A percentile compares a stretch with the other conserved stretches of the same genome.
Conservation (phyloP, 2,888 invertebrate species). For the Sinopyrophorus schimmeli region DNA sequence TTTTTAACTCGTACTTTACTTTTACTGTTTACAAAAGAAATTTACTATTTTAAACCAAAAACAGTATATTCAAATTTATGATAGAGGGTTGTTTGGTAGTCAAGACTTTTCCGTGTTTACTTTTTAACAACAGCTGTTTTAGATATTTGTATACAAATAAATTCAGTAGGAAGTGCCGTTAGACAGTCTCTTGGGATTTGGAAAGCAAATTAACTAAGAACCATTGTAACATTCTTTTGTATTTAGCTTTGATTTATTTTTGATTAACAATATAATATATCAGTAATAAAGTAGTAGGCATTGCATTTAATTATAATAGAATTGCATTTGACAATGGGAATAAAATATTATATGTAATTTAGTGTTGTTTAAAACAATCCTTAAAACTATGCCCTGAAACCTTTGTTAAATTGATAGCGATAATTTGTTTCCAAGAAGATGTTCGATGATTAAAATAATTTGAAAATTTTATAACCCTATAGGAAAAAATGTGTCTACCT, state of each 20-base stretch:
- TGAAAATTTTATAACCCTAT: slow-evolving; percentile 1
- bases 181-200: slow-evolving; percentile 13
- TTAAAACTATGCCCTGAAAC: no score
- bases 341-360: no score
- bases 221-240: no score
- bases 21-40: slow-evolving; percentile 9
- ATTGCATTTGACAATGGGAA: no score
- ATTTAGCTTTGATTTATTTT: no score
- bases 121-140: slow-evolving; percentile 30
- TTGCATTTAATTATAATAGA: no score
- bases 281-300: no score
- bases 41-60: slow-evolving; percentile 6
- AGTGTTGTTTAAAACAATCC: no score
- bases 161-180: slow-evolving; percentile 24
- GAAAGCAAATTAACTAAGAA: no score
- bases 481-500: slow-evolving; percentile 2
- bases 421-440: no score
- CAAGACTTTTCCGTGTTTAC: slow-evolving; percentile 24
- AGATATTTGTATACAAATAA: slow-evolving; percentile 28
- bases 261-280: no score
- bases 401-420: no score
- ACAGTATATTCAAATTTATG: slow-evolving; percentile 30
- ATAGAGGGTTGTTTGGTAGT: slow-evolving; percentile 16
- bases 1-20: background rate
- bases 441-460: slow-evolving; percentile 6